Conservation (phyloP, 2,888 invertebrate genomes). For the Himalopsyche tibetana region DNA sequence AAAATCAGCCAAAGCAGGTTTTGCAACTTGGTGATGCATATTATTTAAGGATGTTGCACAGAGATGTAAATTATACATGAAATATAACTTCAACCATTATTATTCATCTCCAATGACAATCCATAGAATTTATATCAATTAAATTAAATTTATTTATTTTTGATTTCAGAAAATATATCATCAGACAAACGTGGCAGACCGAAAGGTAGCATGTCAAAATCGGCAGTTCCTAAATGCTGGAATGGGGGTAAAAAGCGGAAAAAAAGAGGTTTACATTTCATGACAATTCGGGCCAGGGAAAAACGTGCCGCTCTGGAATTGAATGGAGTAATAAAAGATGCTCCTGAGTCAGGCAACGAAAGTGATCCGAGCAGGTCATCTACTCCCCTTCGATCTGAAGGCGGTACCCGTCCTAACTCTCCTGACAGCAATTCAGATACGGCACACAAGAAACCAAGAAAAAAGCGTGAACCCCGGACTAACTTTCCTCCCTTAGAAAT, state of each 20-base stretch:
- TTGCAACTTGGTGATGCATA: no score
- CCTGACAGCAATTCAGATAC: conserved; percentile 70
- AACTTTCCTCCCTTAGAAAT: conserved; percentile 73
- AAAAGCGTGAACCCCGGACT: conserved; percentile 69
- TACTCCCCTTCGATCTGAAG: conserved; percentile 72
- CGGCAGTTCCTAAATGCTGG: conserved; percentile 70
- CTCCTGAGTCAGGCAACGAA: conserved; percentile 70
- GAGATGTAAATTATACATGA: not conserved
- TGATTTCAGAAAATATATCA: conserved; percentile 56
- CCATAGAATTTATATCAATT: conserved; percentile 39
- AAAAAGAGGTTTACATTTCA: conserved; percentile 67
- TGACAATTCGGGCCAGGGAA: conserved; percentile 69
- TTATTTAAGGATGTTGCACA: not conserved
- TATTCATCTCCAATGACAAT: not conserved
- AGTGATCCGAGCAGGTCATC: conserved; percentile 74
- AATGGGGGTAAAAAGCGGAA: conserved; percentile 69
- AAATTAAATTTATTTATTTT: not conserved
- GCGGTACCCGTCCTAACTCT: conserved; percentile 73
- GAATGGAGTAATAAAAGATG: conserved; percentile 75
- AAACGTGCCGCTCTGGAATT: conserved; percentile 71
- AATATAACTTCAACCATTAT: no score
- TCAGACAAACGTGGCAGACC: conserved; percentile 70
- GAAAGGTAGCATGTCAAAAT: conserved; percentile 70
- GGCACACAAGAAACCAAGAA: conserved; percentile 66
- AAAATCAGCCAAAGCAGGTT: no score